phyloP scores from a whole-genome alignment of 2,797 vertebrate species.

The Poeciliopsis paucimaculata region DNA sequence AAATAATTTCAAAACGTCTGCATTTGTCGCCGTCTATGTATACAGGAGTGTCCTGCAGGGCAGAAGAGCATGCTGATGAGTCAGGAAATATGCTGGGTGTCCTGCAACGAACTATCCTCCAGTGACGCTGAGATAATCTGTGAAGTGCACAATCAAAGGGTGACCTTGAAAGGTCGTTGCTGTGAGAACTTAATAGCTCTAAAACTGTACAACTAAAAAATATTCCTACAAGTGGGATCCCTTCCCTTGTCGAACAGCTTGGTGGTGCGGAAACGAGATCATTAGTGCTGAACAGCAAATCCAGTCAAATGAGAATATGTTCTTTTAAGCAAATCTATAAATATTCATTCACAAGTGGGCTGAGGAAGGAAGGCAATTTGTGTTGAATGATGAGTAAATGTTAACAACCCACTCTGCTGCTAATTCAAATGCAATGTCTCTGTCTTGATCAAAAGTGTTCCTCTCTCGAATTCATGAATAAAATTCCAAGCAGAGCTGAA shows the following conservation, averaged over 20 bases:
- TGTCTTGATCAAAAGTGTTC: not conserved
- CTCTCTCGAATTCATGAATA: not conserved
- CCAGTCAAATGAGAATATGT: not conserved
- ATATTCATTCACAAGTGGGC: constrained; percentile 19
- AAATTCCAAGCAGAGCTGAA: not conserved
- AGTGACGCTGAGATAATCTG: constrained; percentile 4
- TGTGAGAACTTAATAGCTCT: not conserved
- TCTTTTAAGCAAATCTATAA: not conserved
- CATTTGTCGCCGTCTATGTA: constrained; percentile 28
- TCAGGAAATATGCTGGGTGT: constrained; percentile 24
- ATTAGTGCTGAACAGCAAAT: constrained; percentile 11
- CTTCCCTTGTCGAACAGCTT: constrained; percentile 11
- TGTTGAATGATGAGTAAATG: constrained; percentile 8
- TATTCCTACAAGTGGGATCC: not conserved
- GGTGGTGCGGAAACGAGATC: constrained; percentile 28
- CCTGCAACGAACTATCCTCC: not conserved
- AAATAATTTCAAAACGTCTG: constrained; percentile 40
- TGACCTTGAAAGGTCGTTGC: not conserved
- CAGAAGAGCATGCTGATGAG: constrained; percentile 29
- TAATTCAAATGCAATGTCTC: not conserved
- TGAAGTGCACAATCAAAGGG: not conserved
- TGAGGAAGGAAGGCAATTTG: not conserved
- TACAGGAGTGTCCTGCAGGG: constrained; percentile 16
- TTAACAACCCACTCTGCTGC: not conserved
- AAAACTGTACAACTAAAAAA: not conserved